These are phyloP conservation scores for Pterocles burchelli DNA, from an alignment of 2,113 vertebrate species.

Conservation along the genomic window DNA sequence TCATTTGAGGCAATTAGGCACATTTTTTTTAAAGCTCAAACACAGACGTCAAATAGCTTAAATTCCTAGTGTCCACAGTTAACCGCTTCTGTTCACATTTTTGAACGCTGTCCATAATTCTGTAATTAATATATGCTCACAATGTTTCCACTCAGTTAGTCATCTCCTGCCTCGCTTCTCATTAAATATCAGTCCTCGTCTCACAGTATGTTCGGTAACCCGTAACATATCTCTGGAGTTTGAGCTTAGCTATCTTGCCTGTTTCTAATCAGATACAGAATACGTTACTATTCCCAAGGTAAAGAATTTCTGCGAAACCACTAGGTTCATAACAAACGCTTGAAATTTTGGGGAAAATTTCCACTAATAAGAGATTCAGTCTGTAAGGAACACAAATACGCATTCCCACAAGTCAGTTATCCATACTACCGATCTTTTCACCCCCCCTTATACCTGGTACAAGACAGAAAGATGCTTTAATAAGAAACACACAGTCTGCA, in stretches of 20 bases:
- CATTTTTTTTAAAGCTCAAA: not conserved
- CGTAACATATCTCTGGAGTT: not conserved
- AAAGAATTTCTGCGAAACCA: not conserved
- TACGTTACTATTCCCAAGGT: not conserved
- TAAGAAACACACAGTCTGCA: not conserved
- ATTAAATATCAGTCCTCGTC: not conserved
- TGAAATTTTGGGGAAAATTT: not conserved
- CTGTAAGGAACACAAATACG: not conserved
- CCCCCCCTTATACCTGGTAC: accelerated
- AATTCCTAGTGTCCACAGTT: not conserved
- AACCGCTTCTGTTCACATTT: not conserved
- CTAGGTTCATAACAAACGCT: not conserved
- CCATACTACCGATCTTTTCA: not conserved
- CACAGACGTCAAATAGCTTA: not conserved
- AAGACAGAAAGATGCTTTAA: not conserved
- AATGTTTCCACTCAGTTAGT: not conserved
- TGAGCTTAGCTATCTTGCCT: not conserved
- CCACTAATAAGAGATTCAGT: not conserved
- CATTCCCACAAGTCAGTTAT: not conserved
- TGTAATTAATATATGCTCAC: not conserved
- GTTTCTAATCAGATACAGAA: not conserved
- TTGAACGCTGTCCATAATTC: not conserved
- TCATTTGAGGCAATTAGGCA: not conserved
- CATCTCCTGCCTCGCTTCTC: not conserved
- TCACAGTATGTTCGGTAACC: not conserved